Evolutionary conservation across 2,888 invertebrate genomes (phyloP), one percentile per base, ranked within the genome.

Genomic region (Callosobruchus maculatus): DNA sequence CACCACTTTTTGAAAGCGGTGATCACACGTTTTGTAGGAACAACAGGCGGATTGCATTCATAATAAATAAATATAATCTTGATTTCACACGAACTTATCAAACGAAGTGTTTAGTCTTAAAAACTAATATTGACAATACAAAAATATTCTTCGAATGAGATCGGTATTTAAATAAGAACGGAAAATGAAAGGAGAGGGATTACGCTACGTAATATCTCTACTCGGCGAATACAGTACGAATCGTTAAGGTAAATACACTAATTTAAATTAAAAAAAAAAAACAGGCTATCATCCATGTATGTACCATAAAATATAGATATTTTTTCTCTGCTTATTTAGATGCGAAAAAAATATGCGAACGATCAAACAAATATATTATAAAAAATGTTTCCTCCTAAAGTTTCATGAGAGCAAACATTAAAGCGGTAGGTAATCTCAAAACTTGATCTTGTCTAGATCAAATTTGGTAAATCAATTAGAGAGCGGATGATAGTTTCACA

Each of bases 111-210:
- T 70, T 73, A 30, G n/a, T 21, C 76, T 74, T 76, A 74, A 71
- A 22, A 80, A 78, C 80, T 78, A 79, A 79, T 78, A 78, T 78
- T 77, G 77, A 77, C 72, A 77, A 79, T 80, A 80, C 76, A 80
- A 80, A 80, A 79, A 79, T 79, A 80, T 76, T 76, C 76, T 70
- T 74, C 75, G 22, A 21, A 68, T 20, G 68, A 68, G 68, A 68
- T 68, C 68, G 68, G 22, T 20, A 21, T 18, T 20, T 21, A 68
- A 68, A 68, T 68, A 68, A 68, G 22, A 75, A 73, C 5, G 7
- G 49, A 9, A n/a, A n/a, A 70, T 26, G 67, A 67, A 72, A 67
- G 21, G 71, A 71, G 21, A 70, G 74, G 72, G 70, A 74, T 49
- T 49, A 49, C 13, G 49, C 49, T 49, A 49, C 49, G 13, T 49